Percentiles rank a stretch among this genome's conserved stretches.
Evolutionary conservation across 2,888 invertebrate species (phyloP).

Genomic region (Tetramorium bicarinatum): DNA sequence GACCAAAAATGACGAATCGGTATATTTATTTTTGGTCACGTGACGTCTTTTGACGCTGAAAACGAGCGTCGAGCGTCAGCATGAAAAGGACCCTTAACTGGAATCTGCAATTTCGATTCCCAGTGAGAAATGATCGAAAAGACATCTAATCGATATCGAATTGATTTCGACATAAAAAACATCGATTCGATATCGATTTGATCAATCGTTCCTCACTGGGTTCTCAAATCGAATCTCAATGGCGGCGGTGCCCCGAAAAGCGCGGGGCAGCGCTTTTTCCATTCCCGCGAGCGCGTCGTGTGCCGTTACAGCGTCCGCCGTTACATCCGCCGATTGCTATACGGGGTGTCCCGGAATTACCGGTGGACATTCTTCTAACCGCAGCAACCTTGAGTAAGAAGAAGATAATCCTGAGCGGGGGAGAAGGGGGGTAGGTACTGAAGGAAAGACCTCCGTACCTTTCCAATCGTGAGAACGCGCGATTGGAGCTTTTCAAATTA

Average conservation of each 20-base stretch:
- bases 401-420: neutral
- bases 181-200: no score
- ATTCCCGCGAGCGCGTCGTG: constrained; percentile 29
- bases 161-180: no score
- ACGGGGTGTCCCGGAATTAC: neutral
- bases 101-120: constrained; percentile 70
- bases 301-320: constrained; percentile 19
- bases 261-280: neutral
- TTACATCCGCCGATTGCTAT: constrained; percentile 4
- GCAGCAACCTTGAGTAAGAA: neutral
- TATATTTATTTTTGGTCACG: no score
- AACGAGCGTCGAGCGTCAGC: no score
- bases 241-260: neutral
- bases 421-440: neutral
- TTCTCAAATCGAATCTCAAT: constrained; percentile 42
- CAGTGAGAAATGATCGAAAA: no score
- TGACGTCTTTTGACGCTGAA: no score
- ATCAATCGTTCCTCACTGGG: no score
- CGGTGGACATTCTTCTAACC: neutral
- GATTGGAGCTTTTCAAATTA: neutral
- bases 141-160: no score
- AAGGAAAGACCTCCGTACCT: neutral
- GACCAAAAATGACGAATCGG: no score
- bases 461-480: neutral
- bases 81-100: no score